These are phyloP conservation scores for Oryzias woworae DNA, from an alignment of 2,113 vertebrate species.

Conservation along the genomic window DNA sequence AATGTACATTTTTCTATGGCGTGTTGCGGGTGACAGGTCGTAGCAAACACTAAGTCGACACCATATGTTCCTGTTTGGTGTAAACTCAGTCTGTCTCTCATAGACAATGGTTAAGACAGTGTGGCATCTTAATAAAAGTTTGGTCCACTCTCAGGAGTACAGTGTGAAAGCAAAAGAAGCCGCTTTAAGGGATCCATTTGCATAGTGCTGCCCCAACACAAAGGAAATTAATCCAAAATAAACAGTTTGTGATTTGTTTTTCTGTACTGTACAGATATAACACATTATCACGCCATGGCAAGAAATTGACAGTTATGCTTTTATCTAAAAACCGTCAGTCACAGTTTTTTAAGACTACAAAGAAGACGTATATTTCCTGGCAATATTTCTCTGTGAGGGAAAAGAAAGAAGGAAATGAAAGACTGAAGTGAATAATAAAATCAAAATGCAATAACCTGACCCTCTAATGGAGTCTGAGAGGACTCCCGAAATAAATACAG, in stretches of 20 bases:
- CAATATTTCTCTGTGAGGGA: conserved; percentile 70
- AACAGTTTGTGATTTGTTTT: conserved; percentile 1
- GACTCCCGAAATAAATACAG: conserved; percentile 75
- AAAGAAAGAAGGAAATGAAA: conserved; percentile 74
- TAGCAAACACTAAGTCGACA: too few relatives aligned
- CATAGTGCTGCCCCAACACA: too few relatives aligned
- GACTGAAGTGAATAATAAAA: conserved; percentile 74
- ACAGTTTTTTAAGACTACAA: conserved; percentile 59
- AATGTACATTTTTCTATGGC: too few relatives aligned
- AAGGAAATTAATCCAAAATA: too few relatives aligned
- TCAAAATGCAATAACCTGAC: conserved; percentile 81
- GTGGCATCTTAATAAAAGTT: too few relatives aligned
- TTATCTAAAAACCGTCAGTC: conserved; percentile 77
- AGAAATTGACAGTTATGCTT: conserved; percentile 69
- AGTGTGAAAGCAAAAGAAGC: too few relatives aligned
- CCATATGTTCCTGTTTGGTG: too few relatives aligned
- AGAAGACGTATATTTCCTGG: conserved; percentile 57
- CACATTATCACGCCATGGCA: conserved; percentile 51
- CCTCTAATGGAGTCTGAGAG: conserved; percentile 76
- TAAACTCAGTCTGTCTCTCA: too few relatives aligned
- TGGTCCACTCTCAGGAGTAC: too few relatives aligned
- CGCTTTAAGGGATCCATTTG: too few relatives aligned
- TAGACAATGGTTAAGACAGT: too few relatives aligned
- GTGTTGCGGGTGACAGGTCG: too few relatives aligned
- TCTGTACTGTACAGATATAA: conserved; percentile 10